Percentiles rank a stretch among this genome's conserved stretches.
These are phyloP conservation scores for Neopipo cinnamomea DNA, from an alignment of 2,113 vertebrate species.

Conservation along the genomic window DNA sequence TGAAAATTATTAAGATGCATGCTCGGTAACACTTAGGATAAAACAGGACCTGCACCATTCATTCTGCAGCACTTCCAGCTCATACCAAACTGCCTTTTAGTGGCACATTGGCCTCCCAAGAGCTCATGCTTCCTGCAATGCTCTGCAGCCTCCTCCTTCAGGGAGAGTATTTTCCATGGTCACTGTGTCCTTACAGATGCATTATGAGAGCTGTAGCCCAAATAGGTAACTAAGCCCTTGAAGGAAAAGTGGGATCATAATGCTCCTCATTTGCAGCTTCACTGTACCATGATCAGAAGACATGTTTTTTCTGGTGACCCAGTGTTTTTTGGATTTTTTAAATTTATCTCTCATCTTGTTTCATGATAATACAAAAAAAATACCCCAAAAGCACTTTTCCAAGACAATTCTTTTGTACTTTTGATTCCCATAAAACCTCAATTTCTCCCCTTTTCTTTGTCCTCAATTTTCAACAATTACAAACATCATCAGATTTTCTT, in stretches of 20 bases:
- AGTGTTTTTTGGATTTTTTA: not conserved
- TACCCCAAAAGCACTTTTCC: not conserved
- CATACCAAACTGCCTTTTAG: not conserved
- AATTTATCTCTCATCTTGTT: not conserved
- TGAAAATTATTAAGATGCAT: not conserved
- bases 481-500: not conserved
- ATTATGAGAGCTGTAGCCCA: not conserved
- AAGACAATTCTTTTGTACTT: not conserved
- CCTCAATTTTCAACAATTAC: not conserved
- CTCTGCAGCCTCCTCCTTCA: not conserved
- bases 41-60: not conserved
- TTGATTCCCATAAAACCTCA: not conserved
- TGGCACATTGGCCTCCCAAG: not conserved
- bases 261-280: not conserved
- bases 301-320: not conserved
- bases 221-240: not conserved
- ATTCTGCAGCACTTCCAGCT: not conserved
- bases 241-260: not conserved
- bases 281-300: not conserved
- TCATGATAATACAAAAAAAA: not conserved
- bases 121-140: accelerated
- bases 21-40: not conserved
- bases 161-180: not conserved
- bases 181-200: not conserved
- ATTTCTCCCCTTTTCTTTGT: not conserved